Percentiles rank a stretch among this genome's conserved stretches.
Conservation (phyloP, 2,888 invertebrate species). For the Muschampia plurimacula region DNA sequence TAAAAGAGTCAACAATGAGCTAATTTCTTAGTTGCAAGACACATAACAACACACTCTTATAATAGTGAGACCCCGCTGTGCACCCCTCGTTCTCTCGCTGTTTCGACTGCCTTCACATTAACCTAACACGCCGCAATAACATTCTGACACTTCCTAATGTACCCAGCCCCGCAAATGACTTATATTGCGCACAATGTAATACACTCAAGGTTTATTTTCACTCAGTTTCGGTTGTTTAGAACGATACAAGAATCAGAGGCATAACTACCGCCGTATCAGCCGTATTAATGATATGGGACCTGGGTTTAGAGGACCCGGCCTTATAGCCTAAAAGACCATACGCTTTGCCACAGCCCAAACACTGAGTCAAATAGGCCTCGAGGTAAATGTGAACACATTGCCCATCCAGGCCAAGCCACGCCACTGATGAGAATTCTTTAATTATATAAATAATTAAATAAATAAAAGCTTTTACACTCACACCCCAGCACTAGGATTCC, state of each 20-base stretch:
- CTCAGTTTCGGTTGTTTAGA: slow-evolving; percentile 12
- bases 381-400: too few relatives aligned
- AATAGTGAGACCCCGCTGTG: slow-evolving; percentile 36
- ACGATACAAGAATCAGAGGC: background rate
- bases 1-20: background rate
- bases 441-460: background rate
- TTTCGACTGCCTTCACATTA: slow-evolving; percentile 63
- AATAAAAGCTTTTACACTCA: too few relatives aligned
- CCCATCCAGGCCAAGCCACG: too few relatives aligned
- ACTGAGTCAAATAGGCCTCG: too few relatives aligned
- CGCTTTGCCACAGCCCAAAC: too few relatives aligned
- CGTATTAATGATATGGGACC: too few relatives aligned
- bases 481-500: too few relatives aligned
- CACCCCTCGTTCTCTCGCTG: slow-evolving; percentile 48
- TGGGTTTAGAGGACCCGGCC: too few relatives aligned
- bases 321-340: too few relatives aligned
- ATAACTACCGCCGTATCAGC: too few relatives aligned
- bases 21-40: slow-evolving; percentile 4
- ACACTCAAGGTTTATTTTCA: slow-evolving; percentile 50
- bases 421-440: background rate
- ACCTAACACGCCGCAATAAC: slow-evolving; percentile 77
- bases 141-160: slow-evolving; percentile 70
- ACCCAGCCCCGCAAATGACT: slow-evolving; percentile 54
- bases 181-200: slow-evolving; percentile 55
- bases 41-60: slow-evolving; percentile 29